phyloP scores from a whole-genome alignment of 2,888 invertebrate species.

The Microplitis deprimator region DNA sequence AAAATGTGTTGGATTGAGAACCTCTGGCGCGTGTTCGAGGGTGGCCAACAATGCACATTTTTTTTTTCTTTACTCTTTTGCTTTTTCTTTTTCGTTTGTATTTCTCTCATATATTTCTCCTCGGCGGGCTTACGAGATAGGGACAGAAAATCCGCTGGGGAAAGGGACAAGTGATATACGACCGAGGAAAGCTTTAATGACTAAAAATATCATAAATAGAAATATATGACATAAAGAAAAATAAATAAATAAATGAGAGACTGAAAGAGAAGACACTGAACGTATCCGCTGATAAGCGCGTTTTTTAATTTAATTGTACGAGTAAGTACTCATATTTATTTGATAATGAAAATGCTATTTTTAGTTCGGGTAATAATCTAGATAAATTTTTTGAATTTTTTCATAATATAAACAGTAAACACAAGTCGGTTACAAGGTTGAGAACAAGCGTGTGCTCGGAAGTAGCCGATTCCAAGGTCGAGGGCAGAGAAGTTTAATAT shows the following conservation, averaged over 20 bases:
- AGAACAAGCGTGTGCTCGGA: conserved; percentile 21
- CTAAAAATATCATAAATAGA: conserved; percentile 27
- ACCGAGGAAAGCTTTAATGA: conserved; percentile 45
- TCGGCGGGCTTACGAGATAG: conserved; percentile 23
- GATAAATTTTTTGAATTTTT: background rate
- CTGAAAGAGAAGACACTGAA: background rate
- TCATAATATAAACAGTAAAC: background rate
- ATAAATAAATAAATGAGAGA: background rate
- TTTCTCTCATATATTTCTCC: conserved; percentile 2
- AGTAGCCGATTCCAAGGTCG: conserved; percentile 37
- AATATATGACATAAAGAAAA: conserved; percentile 10
- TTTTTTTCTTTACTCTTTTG: conserved; percentile 31
- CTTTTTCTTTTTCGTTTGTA: conserved; percentile 3
- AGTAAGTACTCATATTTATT: no score
- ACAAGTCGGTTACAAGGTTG: conserved; percentile 12
- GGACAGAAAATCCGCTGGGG: conserved; percentile 25
- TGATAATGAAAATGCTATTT: background rate
- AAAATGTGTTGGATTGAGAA: conserved; percentile 37
- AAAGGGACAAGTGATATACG: conserved; percentile 38
- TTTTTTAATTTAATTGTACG: no score
- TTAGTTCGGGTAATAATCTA: no score
- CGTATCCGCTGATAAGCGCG: no score
- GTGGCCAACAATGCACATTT: conserved; percentile 47
- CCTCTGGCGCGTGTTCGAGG: conserved; percentile 46
- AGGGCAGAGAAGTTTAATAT: conserved; percentile 26